Base-by-base conservation (phyloP, 2,113 vertebrate species). In the Scartelaos histophorus region DNA sequence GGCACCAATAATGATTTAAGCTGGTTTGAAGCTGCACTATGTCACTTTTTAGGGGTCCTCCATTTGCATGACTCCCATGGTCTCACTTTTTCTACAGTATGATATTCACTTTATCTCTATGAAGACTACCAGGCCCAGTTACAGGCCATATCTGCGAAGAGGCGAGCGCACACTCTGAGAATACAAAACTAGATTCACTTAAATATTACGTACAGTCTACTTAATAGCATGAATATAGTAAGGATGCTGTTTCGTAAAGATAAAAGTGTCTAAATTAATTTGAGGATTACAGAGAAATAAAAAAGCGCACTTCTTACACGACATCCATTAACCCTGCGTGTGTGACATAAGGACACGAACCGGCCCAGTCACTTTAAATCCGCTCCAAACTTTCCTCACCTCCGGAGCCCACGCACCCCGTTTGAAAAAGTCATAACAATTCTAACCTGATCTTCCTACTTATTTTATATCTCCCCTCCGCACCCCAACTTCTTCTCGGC, bases 381-480 rank as follows among this genome's bases (percentile, higher is more conserved):
- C 89, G 85, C 82, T 87, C 75, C 77, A 88, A 94, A 94, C 86
- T 94, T 93, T 93, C 73, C 89, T 94, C 94, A 94, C 94, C 94
- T 94, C 94, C 93, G 93, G 85, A 92, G 90, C 92, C 81, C 83
- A 72, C 78, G 86, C 88, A 85, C 88, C 85, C 78, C 79, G 74
- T 43, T 43, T 43, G 86, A 90, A 92, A 93, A 93, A 92, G 92
- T 92, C 88, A 93, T 94, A 94, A 93, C 94, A 94, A 94, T 94
- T 94, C 93, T 90, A 93, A 93, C 93, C 93, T 93, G 93, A 93
- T 94, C 93, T 94, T 95, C 94, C 94, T 93, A 94, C 95, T 96
- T 96, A 96, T 97, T 97, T 95, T 94, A 95, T 97, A 97, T 98
- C 97, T 98, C 95, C 94, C 95, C 95, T 96, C 95, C 91, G 95